Percentiles rank a stretch among this genome's conserved stretches.
Evolutionary conservation across 2,888 invertebrate species (phyloP).

Genomic region (Agrotis segetum): DNA sequence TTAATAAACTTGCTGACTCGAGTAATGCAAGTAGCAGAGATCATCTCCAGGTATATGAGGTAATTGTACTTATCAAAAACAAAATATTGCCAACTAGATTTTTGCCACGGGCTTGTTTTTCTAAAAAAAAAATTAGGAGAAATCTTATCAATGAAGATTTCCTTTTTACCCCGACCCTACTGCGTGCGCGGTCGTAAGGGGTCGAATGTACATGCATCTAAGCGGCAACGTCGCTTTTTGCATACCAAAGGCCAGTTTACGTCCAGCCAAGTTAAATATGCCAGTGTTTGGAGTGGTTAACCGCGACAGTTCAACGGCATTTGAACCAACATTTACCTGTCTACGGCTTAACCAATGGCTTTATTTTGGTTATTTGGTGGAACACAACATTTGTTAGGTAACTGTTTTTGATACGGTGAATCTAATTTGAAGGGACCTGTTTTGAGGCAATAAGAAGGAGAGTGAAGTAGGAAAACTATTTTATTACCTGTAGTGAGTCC

Average conservation of each 20-base stretch:
- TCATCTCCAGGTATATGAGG: background rate
- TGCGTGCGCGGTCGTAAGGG: constrained; percentile 30
- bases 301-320: constrained; percentile 51
- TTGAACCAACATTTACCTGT: constrained; percentile 44
- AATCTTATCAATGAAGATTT: background rate
- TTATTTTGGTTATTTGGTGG: constrained; percentile 26
- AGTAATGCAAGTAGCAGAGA: background rate
- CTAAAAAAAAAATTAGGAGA: background rate
- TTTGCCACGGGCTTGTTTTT: background rate
- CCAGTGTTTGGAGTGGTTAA: constrained; percentile 56
- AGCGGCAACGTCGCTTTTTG: constrained; percentile 48
- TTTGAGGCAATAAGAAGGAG: too few species aligned
- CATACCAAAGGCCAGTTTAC: constrained; percentile 51
- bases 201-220: constrained; percentile 30
- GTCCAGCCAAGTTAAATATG: constrained; percentile 50
- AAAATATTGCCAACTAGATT: background rate
- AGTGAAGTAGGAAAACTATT: too few species aligned
- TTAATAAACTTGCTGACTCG: background rate
- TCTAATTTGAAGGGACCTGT: too few species aligned
- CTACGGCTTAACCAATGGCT: constrained; percentile 18
- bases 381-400: background rate
- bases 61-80: background rate
- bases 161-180: constrained; percentile 10
- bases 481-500: too few species aligned
- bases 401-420: background rate